Evolutionary conservation across 2,797 vertebrate genomes (phyloP), one percentile per base, ranked within the genome.

Genomic region (Galagoides demidoff): DNA sequence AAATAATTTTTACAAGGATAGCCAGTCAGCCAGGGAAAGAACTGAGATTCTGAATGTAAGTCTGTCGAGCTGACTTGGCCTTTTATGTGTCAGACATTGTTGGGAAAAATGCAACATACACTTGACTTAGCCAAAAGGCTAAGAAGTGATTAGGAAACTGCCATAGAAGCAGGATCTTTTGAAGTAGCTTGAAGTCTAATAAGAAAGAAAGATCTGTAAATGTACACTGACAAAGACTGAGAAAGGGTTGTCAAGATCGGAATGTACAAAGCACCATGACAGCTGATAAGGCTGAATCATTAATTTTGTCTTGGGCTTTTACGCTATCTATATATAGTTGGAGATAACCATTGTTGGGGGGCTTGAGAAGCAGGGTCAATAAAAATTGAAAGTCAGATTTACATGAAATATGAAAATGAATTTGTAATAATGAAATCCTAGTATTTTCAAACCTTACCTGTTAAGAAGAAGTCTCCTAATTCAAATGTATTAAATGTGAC

Each of bases 301-400:
- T 27, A 55, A 89, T 34, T 85, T 55, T 63, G 23, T 43, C 43
- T 39, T 59, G 12, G 43, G 34, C 59, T 76, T 83, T 70, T 29
- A 73, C 70, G 37, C 13, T 88, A 34, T 76, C 20, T 59, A 0
- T 45, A 34, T 34, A 63, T 55, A 68, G 20, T 64, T 49, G 52
- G 34, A 43, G 31, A 74, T 81, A 49, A 11, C 29, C 43, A 37
- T 0, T 85, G 43, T 37, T 17, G 3, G 20, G 55, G 23, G 7
- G 3, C 89, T 89, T 94, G n/a, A 90, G 61, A 86, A 85, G 23
- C 31, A 87, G 86, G 19, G 66, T 74, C 34, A 91, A 79, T 49
- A 92, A 85, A 96, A 96, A 91, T 64, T 45, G 13, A 7, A 84
- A 92, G 34, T 61, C 63, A 91, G n/a, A 73, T 8, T 74, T 70